These are phyloP conservation scores for Sebastes wilsoni DNA, from an alignment of 2,797 vertebrate species.

Conservation along the genomic window DNA sequence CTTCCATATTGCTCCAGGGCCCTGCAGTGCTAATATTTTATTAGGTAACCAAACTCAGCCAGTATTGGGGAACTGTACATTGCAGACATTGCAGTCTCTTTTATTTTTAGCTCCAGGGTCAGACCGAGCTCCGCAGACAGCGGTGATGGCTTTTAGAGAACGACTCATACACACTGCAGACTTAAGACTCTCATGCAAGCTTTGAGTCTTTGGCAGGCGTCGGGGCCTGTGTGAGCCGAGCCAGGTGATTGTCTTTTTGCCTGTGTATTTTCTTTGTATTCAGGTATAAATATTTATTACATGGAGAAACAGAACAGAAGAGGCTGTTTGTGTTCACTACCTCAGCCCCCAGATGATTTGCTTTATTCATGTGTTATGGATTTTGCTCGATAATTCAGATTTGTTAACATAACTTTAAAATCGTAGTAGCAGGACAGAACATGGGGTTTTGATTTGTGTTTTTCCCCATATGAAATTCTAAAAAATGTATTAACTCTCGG, in stretches of 20 bases:
- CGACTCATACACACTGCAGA: constrained; percentile 25
- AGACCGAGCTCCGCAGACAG: constrained; percentile 50
- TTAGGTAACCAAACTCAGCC: constrained; percentile 52
- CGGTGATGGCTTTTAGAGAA: constrained; percentile 43
- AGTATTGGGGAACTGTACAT: constrained; percentile 30
- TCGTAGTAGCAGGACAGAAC: constrained; percentile 15
- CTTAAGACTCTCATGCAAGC: constrained; percentile 54
- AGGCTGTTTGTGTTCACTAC: constrained; percentile 51
- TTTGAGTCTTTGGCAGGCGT: constrained; percentile 46
- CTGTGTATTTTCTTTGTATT: constrained; percentile 55
- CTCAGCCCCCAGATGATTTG: constrained; percentile 39
- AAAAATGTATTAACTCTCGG: constrained; percentile 3
- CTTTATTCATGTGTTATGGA: constrained; percentile 46
- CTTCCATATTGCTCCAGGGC: constrained; percentile 6
- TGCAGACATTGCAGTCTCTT: constrained; percentile 34
- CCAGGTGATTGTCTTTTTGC: constrained; percentile 66
- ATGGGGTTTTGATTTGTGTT: constrained; percentile 16
- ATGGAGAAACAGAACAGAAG: constrained; percentile 39
- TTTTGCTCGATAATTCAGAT: constrained; percentile 43
- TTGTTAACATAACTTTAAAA: constrained; percentile 49
- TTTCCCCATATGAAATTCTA: not conserved
- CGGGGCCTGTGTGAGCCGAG: constrained; percentile 17
- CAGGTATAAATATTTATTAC: constrained; percentile 70
- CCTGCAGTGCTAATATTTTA: constrained; percentile 48
- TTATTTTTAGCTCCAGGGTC: constrained; percentile 72